Percentiles rank a stretch among this genome's conserved stretches.
Evolutionary conservation across 2,113 vertebrate genomes (phyloP).

Genomic region (Labrus mixtus): DNA sequence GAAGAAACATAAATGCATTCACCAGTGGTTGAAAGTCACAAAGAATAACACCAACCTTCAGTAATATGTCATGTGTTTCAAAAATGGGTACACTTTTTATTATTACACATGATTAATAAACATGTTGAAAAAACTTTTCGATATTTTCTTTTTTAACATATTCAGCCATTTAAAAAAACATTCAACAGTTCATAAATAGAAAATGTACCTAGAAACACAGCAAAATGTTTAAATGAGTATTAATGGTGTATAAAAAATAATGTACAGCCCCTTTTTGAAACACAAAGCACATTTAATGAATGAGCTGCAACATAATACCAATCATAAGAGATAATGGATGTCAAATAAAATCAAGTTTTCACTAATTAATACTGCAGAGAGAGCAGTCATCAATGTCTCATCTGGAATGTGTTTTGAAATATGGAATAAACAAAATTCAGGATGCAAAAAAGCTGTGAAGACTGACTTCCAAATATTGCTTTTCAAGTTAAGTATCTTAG

Average conservation of each 20-base stretch:
- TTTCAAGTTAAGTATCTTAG: slow-evolving; percentile 31
- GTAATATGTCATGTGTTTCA: slow-evolving; percentile 37
- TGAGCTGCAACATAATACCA: slow-evolving; percentile 47
- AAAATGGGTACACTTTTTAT: slow-evolving; percentile 52
- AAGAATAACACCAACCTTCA: slow-evolving; percentile 14
- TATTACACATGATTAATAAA: slow-evolving; percentile 29
- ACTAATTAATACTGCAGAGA: slow-evolving; percentile 38
- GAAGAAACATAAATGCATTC: slow-evolving; percentile 39
- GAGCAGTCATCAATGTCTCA: slow-evolving; percentile 37
- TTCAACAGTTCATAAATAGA: slow-evolving; percentile 56
- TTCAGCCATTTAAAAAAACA: slow-evolving; percentile 36
- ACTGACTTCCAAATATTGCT: slow-evolving; percentile 44
- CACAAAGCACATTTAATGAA: slow-evolving; percentile 28
- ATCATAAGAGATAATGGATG: slow-evolving; percentile 14
- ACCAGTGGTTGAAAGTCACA: slow-evolving; percentile 48
- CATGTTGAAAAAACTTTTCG: neutral
- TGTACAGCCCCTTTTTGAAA: slow-evolving; percentile 57
- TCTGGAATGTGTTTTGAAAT: slow-evolving; percentile 56
- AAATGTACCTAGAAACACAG: slow-evolving; percentile 52
- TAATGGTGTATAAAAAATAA: slow-evolving; percentile 15
- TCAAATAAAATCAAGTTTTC: slow-evolving; percentile 35
- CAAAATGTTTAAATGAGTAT: slow-evolving; percentile 22
- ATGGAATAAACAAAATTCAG: slow-evolving; percentile 43
- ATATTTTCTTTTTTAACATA: neutral
- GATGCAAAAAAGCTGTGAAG: slow-evolving; percentile 36